Evolutionary conservation across 2,113 vertebrate species (phyloP), one percentile per base, ranked within the genome.

Genomic region (Microcebus griseorufus): DNA sequence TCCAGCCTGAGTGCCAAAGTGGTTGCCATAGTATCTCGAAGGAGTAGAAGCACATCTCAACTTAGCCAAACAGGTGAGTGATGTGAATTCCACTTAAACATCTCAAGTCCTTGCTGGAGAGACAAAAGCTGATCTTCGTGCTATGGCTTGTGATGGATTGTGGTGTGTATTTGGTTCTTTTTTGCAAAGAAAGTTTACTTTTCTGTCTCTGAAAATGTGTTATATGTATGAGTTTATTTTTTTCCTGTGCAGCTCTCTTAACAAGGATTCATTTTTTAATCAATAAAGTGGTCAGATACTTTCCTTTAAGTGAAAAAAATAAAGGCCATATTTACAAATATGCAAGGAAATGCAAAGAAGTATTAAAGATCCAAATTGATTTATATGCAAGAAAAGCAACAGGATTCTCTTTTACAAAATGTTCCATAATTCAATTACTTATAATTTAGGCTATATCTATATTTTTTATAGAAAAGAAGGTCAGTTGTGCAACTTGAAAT

Each of bases 41-140:
- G 99, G 95, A 99, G 99, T 94, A 99, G 99, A 97, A 99, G 99
- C 99, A 99, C 99, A 70, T 99, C 99, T 1, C 99, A 99, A 51
- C 99, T 99, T 97, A 99, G 99, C 88, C 99, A 99, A 92, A 99
- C 99, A 73, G 99, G 99, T 99, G 98, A 99, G 99, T 99, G 92
- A 69, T 37, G 60, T 17, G 67, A 84, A 23, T 10, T 0, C 70
- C 73, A 2, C 72, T 64, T 0, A 81, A 82, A 76, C 39, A 65
- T n/a, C 42, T 65, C 92, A 34, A 8, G 48, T 53, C 88, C 42
- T 67, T 60, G 23, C 11, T 42, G 48, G 53, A 85, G 23, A 86
- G 3, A 76, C n/a, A 2, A 10, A 22, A n/a, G 14, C 29, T 93
- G 69, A 72, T 64, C 94, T 34, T 65, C 82, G 39, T 72, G 48